Evolutionary conservation across 1,140 invertebrate species (phyloP), one percentile per base, ranked within the genome.

Genomic region (Temnothorax nylanderi): DNA sequence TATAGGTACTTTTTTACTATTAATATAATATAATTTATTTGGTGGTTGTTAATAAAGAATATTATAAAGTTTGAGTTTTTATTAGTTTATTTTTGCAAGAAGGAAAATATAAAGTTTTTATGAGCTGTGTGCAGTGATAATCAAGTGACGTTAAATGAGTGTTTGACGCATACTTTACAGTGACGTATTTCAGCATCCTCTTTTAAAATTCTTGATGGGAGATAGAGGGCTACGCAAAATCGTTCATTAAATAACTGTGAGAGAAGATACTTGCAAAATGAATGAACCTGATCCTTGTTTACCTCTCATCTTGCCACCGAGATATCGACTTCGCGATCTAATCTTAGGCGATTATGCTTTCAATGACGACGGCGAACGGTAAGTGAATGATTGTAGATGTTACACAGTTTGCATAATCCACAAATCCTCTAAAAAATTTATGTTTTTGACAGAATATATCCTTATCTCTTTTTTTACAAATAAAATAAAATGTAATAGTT

Each of bases 291-390:
- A 95, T 90, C 95, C 95, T 18, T 95, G 94, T 78, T 84, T 95
- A 34, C 92, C 95, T n/a, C 85, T 94, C 49, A 91, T 94, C 74
- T 81, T 95, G 13, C 95, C 95, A 44, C 96, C 97, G 3, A 94
- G 97, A 85, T 98, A 98, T 95, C 96, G 97, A 41, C 96, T 98
- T 88, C 96, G 97, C 75, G 97, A 98, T 95, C 96, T 98, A 86
- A 96, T 98, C 85, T 95, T 97, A 87, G 97, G 97, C 58, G 97
- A 98, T 94, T 97, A 97, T 92, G 97, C 97, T 34, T 97, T 97
- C 94, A 97, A 97, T 92, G 97, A 98, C 92, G 97, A 98, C 88
- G 97, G 97, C 4, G 96, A 97, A 96, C 96, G 97, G 97, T 97
- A 93, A 96, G 95, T 88, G 21, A 49, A 80, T 49, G 16, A 56